These are phyloP conservation scores for Indri indri DNA, from an alignment of 2,113 vertebrate genomes.

Conservation along the genomic window DNA sequence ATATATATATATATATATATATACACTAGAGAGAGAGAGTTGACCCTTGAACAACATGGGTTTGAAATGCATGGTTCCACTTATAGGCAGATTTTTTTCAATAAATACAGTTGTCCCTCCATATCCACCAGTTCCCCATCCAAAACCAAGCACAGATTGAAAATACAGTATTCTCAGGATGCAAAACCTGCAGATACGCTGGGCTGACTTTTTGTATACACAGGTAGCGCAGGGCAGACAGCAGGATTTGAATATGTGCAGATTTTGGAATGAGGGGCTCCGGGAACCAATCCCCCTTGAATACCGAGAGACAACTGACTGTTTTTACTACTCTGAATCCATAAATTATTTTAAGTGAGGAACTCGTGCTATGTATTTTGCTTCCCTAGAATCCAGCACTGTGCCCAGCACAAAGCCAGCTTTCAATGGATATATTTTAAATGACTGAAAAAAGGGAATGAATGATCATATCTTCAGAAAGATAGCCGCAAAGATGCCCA, in stretches of 20 bases:
- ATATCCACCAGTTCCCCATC: neutral
- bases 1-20: no score
- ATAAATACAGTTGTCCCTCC: neutral
- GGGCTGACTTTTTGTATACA: neutral
- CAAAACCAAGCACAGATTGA: neutral
- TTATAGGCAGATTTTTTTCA: neutral
- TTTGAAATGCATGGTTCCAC: neutral
- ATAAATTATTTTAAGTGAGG: neutral
- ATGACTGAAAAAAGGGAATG: neutral
- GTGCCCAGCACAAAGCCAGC: neutral
- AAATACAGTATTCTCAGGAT: neutral
- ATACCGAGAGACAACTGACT: neutral
- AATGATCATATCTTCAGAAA: neutral
- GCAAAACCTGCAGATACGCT: neutral
- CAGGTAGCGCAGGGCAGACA: neutral
- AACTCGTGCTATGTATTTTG: neutral
- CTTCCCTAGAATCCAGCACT: neutral
- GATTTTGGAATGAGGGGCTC: neutral
- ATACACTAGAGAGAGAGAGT: no score
- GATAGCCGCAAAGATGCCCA: neutral
- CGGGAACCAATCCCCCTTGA: neutral
- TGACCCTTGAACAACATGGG: neutral
- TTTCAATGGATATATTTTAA: neutral
- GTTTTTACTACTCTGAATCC: neutral
- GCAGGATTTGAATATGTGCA: neutral